Evolutionary conservation across 2,888 invertebrate species (phyloP), one percentile per base, ranked within the genome.

Genomic region (Hemithea aestivaria): DNA sequence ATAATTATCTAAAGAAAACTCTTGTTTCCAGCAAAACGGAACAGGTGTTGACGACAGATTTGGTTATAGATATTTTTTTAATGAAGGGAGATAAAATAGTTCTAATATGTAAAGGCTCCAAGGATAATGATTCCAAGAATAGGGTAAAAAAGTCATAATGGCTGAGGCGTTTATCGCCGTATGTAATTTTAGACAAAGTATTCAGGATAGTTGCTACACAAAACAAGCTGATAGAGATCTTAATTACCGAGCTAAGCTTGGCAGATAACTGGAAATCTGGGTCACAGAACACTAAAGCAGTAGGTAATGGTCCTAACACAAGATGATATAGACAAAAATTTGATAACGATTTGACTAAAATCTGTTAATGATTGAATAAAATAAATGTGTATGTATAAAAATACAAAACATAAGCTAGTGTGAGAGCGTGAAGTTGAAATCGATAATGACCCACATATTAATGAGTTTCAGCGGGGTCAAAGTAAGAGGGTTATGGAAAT

Each of bases 141-240:
- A 41, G 40, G 49, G 40, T 51, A 54, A 55, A 48, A 49, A 51
- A 46, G 45, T 48, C 47, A 46, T 48, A 46, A 36, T 30, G 28
- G 28, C 35, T 28, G 33, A 43, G 12, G 16, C 27, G 27, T 29
- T 40, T 35, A 32, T 29, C 27, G 43, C 32, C 45, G 21, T 32
- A 33, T 47, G 45, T 48, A 41, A 38, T 41, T 30, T 43, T 46
- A 49, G 39, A 45, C 38, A 31, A 31, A 44, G 45, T 47, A 56
- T 51, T 53, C 48, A 53, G 48, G 35, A 36, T 49, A 30, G 45
- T 59, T 58, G 55, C 60, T 45, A 48, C 54, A 66, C 48, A 46
- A 51, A 57, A 62, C 51, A 36, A 34, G 35, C 42, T 46, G 65
- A 66, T 66, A 48, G 9, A 42, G 47, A 66, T 66, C 62, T 62